phyloP scores from a whole-genome alignment of 2,888 invertebrate species.

The Julus scanicus region DNA sequence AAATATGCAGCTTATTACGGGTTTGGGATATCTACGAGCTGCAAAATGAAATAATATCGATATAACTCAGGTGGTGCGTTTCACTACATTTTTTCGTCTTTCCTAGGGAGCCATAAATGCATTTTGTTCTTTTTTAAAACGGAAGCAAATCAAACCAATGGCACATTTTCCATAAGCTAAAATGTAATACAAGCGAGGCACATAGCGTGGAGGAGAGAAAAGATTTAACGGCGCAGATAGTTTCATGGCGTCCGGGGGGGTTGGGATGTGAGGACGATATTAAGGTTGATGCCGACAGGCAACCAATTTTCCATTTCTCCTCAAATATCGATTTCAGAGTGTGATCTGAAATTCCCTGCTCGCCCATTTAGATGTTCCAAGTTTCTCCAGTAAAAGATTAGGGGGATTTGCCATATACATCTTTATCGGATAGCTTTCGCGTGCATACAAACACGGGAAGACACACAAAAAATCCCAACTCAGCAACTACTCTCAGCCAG shows the following conservation, averaged over 20 bases:
- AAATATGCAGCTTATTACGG: not conserved
- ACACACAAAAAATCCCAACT: not conserved
- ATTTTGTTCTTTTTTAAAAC: conserved; percentile 16
- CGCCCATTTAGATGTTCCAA: conserved; percentile 48
- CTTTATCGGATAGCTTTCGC: not conserved
- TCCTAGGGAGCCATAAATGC: conserved; percentile 2
- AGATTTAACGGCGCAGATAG: conserved; percentile 22
- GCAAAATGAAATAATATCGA: conserved; percentile 1
- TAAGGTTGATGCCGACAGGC: conserved; percentile 14
- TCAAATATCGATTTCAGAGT: conserved; percentile 47
- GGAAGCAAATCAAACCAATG: conserved; percentile 46
- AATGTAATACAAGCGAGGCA: conserved; percentile 32
- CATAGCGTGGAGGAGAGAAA: conserved; percentile 1
- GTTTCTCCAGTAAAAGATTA: conserved; percentile 47
- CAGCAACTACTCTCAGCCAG: not conserved
- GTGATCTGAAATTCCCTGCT: conserved; percentile 31
- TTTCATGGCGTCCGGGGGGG: not conserved
- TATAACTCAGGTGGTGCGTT: conserved; percentile 19
- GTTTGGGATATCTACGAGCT: not conserved
- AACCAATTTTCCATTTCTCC: conserved; percentile 16
- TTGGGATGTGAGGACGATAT: conserved; percentile 6
- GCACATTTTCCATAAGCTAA: conserved; percentile 48
- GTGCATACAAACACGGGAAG: not conserved
- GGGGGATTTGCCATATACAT: conserved; percentile 46
- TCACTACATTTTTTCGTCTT: not conserved